These are phyloP conservation scores for Latrodectus geometricus DNA, from an alignment of 1,140 invertebrate species.

Conservation along the genomic window DNA sequence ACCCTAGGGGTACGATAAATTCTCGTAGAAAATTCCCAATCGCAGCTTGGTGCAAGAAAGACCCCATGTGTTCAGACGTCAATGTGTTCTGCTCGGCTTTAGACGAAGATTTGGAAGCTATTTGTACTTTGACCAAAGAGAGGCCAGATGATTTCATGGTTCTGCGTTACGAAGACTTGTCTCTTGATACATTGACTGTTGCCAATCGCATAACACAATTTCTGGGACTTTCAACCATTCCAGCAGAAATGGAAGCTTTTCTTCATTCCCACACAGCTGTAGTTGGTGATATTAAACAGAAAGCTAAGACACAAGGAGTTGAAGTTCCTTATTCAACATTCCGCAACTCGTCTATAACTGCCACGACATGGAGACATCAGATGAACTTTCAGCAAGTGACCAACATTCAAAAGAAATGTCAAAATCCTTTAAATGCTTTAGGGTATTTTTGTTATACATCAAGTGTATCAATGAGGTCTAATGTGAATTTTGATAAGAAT, in stretches of 20 bases:
- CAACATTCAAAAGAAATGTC: constrained; percentile 46
- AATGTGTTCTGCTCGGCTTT: constrained; percentile 82
- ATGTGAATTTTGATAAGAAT: constrained; percentile 29
- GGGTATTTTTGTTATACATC: constrained; percentile 50
- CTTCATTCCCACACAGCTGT: constrained; percentile 56
- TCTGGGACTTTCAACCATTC: constrained; percentile 74
- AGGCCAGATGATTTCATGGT: constrained; percentile 77
- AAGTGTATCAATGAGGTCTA: constrained; percentile 17
- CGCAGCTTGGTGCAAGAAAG: constrained; percentile 83
- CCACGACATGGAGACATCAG: constrained; percentile 28
- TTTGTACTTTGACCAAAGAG: constrained; percentile 75
- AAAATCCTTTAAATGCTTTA: constrained; percentile 31
- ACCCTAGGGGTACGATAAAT: constrained; percentile 87
- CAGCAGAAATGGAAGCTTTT: constrained; percentile 34
- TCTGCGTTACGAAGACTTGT: constrained; percentile 85
- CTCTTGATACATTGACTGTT: constrained; percentile 79
- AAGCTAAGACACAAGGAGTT: constrained; percentile 5
- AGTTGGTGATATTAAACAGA: not conserved
- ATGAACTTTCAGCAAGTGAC: constrained; percentile 31
- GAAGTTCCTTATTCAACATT: constrained; percentile 53
- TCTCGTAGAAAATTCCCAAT: constrained; percentile 77
- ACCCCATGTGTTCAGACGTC: constrained; percentile 83
- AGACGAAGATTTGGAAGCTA: constrained; percentile 75
- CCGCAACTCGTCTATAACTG: constrained; percentile 45
- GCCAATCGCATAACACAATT: constrained; percentile 80